Evolutionary conservation across 2,797 vertebrate genomes (phyloP).

Genomic region (Sebastes oblongus): DNA sequence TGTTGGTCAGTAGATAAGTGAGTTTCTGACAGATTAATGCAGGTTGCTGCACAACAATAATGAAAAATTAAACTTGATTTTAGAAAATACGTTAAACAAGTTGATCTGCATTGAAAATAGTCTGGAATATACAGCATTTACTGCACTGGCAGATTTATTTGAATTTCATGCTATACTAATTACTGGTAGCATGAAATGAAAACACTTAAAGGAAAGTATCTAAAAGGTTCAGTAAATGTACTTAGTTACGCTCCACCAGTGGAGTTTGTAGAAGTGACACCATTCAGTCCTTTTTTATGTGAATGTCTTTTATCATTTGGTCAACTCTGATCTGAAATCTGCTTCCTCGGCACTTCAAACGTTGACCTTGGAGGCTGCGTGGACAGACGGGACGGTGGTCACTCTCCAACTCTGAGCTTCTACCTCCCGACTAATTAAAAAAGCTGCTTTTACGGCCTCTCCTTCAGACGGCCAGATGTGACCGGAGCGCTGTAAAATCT

Average conservation of each 20-base stretch:
- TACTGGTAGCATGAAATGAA: too few species aligned
- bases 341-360: conserved; percentile 27
- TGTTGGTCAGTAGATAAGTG: not conserved
- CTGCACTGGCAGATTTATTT: not conserved
- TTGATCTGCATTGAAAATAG: not conserved
- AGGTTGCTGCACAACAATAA: not conserved
- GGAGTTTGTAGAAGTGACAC: not conserved
- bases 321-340: not conserved
- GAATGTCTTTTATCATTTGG: not conserved
- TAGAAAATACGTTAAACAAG: not conserved
- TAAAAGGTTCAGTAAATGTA: not conserved
- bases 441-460: conserved; percentile 56
- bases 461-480: conserved; percentile 69
- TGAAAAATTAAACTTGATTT: not conserved
- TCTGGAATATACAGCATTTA: not conserved
- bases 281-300: not conserved
- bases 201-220: not conserved
- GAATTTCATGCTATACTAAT: too few species aligned
- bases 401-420: conserved; percentile 31
- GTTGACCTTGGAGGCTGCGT: conserved; percentile 32
- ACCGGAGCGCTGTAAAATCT: conserved; percentile 61
- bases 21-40: not conserved
- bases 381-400: conserved; percentile 32
- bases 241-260: not conserved
- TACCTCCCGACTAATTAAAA: conserved; percentile 61